Base-by-base conservation (phyloP, 2,797 vertebrate species). In the Mus minutoides region DNA sequence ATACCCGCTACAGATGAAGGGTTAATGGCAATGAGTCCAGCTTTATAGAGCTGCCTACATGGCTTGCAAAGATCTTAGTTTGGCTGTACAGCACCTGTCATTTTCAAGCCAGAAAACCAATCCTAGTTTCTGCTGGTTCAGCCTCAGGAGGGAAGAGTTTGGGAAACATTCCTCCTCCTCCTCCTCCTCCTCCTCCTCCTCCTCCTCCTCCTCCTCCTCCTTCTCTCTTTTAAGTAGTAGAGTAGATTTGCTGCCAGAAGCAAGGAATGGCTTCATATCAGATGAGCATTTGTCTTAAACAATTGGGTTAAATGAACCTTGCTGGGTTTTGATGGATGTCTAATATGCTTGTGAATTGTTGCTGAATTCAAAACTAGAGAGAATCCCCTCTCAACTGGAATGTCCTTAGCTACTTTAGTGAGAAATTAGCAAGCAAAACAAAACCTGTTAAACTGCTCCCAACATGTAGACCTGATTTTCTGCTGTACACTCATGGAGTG, bases 271-370 rank as follows among this genome's bases (percentile, higher is more conserved):
- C 34, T 77, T 87, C 40, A 34, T 91, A 67, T 96, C 76, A 82
- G 37, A 90, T 49, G 69, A 95, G 26, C 86, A 90, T 6, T 90
- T 69, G 73, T 94, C 52, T 97, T 93, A 92, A 96, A 94, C 29
- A 73, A 89, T 84, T 87, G 77, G 78, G 92, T 79, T 94, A 95
- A 94, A 94, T 92, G 95, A 95, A 92, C 37, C 79, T 94, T 64
- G 73, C n/a, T 93, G 29, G 26, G 69, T 40, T 96, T 94, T 96
- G 88, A 96, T 89, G 49, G 83, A 88, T 94, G 82, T 89, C 78
- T 80, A 26, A 46, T 88, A 37, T 58, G 49, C n/a, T 86, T 92
- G 40, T 34, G 52, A 90, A 76, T 2, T 79, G 56, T 76, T 91
- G 76, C 62, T 85, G 62, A 96, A 91, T 26, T 67, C 49, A 49